phyloP scores from a whole-genome alignment of 1,140 invertebrate genomes.

The Drosophila lowei region DNA sequence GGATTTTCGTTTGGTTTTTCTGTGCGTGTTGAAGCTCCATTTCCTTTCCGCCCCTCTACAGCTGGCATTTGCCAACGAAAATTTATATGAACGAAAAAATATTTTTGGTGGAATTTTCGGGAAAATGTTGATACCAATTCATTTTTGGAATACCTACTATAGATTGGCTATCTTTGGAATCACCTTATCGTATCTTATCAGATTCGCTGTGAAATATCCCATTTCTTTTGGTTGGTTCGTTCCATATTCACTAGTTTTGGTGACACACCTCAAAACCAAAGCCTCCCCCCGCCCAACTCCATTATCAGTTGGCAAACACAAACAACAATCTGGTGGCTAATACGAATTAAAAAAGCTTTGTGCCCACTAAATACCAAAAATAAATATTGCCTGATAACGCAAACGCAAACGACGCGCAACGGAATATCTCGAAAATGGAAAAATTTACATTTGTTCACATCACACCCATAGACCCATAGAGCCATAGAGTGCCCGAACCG shows the following conservation, averaged over 20 bases:
- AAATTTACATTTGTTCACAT: slow-evolving; percentile 63
- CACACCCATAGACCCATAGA: slow-evolving; percentile 19
- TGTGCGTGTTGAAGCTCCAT: slow-evolving; percentile 33
- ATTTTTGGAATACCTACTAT: too few relatives aligned
- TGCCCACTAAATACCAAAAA: slow-evolving; percentile 45
- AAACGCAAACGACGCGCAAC: slow-evolving; percentile 39
- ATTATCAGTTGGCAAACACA: slow-evolving; percentile 17
- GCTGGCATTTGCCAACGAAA: slow-evolving; percentile 7
- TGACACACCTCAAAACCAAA: slow-evolving; percentile 11
- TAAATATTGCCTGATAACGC: slow-evolving; percentile 64
- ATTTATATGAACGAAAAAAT: background rate
- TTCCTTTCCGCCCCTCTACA: slow-evolving; percentile 1
- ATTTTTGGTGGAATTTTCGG: slow-evolving; percentile 6
- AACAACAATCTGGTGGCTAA: slow-evolving; percentile 26
- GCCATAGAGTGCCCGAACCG: slow-evolving; percentile 30
- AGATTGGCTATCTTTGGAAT: too few relatives aligned
- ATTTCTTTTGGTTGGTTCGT: slow-evolving; percentile 14
- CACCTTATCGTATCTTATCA: slow-evolving; percentile 9
- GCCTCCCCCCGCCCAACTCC: slow-evolving; percentile 5
- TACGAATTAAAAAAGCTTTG: slow-evolving; percentile 37
- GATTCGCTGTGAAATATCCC: background rate
- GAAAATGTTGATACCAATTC: background rate
- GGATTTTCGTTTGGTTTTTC: background rate
- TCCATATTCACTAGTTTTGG: background rate
- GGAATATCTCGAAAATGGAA: slow-evolving; percentile 32